phyloP scores from a whole-genome alignment of 2,113 vertebrate species.

The Dinomys branickii region DNA sequence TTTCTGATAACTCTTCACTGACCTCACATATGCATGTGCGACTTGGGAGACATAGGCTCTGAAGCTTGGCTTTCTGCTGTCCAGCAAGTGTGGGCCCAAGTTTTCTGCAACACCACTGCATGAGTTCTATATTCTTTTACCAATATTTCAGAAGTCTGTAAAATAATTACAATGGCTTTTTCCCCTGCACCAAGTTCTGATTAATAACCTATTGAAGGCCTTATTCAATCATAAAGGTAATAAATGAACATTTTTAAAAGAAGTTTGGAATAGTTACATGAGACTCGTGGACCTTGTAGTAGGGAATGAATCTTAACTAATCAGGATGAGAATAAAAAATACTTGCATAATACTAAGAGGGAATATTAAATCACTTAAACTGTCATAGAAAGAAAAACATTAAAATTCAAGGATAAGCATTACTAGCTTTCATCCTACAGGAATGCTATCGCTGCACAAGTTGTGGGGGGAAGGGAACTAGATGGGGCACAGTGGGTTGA shows the following conservation, averaged over 20 bases:
- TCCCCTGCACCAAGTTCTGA: not conserved
- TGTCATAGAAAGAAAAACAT: not conserved
- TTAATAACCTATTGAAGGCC: not conserved
- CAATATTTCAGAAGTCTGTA: constrained; percentile 4
- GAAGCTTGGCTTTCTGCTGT: not conserved
- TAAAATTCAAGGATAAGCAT: not conserved
- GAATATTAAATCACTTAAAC: not conserved
- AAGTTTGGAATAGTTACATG: not conserved
- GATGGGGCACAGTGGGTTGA: not conserved
- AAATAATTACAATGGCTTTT: not conserved
- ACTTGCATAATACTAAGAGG: not conserved
- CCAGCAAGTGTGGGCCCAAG: not conserved
- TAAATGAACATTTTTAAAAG: not conserved
- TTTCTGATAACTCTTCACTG: not conserved
- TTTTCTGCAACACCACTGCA: not conserved
- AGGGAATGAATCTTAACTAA: not conserved
- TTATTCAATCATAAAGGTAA: not conserved
- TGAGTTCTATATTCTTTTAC: not conserved
- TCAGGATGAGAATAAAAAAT: not conserved
- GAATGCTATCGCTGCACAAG: not conserved
- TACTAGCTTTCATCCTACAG: not conserved
- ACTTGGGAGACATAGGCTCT: not conserved
- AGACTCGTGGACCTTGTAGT: not conserved
- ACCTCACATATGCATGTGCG: not conserved
- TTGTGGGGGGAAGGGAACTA: not conserved